Base-by-base conservation (phyloP, 2,113 vertebrate genomes). In the Charadrius vociferus region DNA sequence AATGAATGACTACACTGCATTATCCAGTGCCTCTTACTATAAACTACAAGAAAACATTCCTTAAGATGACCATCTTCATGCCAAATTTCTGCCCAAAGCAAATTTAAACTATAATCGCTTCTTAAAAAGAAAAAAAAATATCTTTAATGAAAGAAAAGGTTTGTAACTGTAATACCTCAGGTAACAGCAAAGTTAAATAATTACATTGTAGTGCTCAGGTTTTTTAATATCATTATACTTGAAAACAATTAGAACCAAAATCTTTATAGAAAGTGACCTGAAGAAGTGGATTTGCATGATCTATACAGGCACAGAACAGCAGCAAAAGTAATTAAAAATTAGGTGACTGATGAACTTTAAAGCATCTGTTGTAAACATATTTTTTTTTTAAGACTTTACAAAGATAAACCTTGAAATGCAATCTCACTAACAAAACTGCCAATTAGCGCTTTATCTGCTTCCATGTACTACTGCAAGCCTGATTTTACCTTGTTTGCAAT, bases 401-500 rank as follows among this genome's bases (percentile, higher is more conserved):
- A 80, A 94, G 43, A 88, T 22, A 96, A 95, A 43, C 14, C 58
- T 49, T 81, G 80, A 88, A 96, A 82, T 56, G 75, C 71, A 94
- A 87, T 81, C 55, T 94, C 49, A 71, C 12, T n/a, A 70, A 56
- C 39, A 70, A 63, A 94, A 86, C 36, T 61, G 37, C 77, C 59
- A 73, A 71, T 36, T 78, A 84, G 34, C 43, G 45, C 50, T 81
- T 65, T 90, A 73, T 80, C 37, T 82, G 37, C 32, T 87, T 75
- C 73, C 36, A 66, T 7, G 47, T 75, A 63, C 43, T 78, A 49
- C 71, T 29, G 14, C 71, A 52, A 78, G 53, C 39, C 50, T 22
- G 11, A 92, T 68, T 75, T 98, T 98, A 99, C 99, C 99, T 98
- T 99, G 97, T 99, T 99, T 91, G 98, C 97, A 70, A 99, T 99